Evolutionary conservation across 2,888 invertebrate species (phyloP).

Genomic region (Heterodera filipjevi): DNA sequence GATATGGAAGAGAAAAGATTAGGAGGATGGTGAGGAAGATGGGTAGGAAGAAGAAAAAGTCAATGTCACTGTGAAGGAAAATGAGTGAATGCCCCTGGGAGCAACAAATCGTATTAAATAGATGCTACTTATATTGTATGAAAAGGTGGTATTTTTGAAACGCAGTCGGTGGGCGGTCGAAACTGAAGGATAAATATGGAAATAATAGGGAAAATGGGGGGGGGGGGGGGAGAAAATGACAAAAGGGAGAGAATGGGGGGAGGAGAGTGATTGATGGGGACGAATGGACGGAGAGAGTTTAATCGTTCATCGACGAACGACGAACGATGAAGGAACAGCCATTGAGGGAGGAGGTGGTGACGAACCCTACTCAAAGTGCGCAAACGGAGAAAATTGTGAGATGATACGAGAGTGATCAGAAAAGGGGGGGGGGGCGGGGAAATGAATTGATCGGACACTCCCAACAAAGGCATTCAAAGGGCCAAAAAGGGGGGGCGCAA

Average conservation of each 20-base stretch:
- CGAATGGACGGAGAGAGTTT: background rate
- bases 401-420: background rate
- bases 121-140: background rate
- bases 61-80: background rate
- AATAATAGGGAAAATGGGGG: background rate
- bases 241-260: background rate
- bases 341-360: background rate
- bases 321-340: no score
- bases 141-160: no score
- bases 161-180: constrained; percentile 4
- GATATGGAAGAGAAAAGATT: background rate
- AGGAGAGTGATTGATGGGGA: background rate
- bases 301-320: background rate
- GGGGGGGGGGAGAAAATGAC: background rate
- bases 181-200: background rate
- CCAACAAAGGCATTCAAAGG: background rate
- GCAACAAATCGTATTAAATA: constrained; percentile 2
- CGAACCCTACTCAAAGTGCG: background rate
- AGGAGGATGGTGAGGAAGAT: background rate
- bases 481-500: background rate
- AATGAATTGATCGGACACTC: background rate
- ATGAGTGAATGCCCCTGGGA: background rate
- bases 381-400: background rate
- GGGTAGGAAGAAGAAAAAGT: background rate
- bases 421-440: background rate